Evolutionary conservation across 2,888 invertebrate species (phyloP).

Genomic region (Zhuqinia jingwanae): DNA sequence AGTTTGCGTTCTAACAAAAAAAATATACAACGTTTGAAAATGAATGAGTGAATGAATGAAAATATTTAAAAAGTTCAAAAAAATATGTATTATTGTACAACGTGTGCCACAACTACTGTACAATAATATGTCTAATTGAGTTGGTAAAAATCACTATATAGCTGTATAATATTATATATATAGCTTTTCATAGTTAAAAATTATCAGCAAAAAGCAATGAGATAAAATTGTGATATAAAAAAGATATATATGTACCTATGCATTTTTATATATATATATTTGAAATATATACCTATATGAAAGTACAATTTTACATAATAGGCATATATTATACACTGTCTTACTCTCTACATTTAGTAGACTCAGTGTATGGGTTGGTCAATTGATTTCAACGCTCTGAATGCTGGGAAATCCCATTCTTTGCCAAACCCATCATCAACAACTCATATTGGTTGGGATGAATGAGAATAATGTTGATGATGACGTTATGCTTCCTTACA

Average conservation of each 20-base stretch:
- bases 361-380: constrained; percentile 73
- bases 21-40: background rate
- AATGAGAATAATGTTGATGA: constrained; percentile 64
- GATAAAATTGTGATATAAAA: too few relatives aligned
- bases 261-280: background rate
- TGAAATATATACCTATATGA: constrained; percentile 45
- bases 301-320: constrained; percentile 41
- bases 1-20: background rate
- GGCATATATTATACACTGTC: background rate
- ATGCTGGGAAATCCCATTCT: constrained; percentile 77
- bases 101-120: too few relatives aligned
- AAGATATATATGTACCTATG: background rate
- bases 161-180: too few relatives aligned
- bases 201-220: too few relatives aligned
- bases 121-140: too few relatives aligned
- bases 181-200: too few relatives aligned
- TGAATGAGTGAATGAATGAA: constrained; percentile 42
- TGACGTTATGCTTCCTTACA: constrained; percentile 73
- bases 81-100: background rate
- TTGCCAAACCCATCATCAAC: constrained; percentile 72
- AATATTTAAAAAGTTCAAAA: constrained; percentile 9
- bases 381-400: constrained; percentile 79
- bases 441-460: constrained; percentile 63
- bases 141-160: too few relatives aligned
- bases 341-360: constrained; percentile 57